phyloP scores from a whole-genome alignment of 2,888 invertebrate genomes.

The Griposia aprilina region DNA sequence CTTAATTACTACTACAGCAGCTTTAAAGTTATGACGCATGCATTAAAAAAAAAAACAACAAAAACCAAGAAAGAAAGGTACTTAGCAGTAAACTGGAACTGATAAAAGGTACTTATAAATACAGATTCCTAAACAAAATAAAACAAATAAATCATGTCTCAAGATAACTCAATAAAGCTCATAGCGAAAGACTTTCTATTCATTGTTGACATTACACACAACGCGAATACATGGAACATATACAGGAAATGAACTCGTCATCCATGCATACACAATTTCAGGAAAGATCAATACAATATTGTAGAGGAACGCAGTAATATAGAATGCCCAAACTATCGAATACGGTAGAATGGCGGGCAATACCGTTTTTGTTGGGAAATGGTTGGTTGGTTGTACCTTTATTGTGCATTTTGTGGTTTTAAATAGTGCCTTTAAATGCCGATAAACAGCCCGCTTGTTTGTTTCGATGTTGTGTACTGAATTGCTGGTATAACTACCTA shows the following conservation, averaged over 20 bases:
- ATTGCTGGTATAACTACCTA: no score
- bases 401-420: not conserved
- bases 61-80: not conserved
- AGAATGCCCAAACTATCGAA: not conserved
- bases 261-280: slow-evolving; percentile 18
- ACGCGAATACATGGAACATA: slow-evolving; percentile 14
- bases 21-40: no score
- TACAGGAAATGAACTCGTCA: slow-evolving; percentile 48
- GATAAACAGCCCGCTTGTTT: not conserved
- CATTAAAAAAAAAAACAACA: not conserved
- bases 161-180: slow-evolving; percentile 8
- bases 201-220: slow-evolving; percentile 11
- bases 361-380: not conserved
- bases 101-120: not conserved
- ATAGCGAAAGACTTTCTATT: slow-evolving; percentile 8
- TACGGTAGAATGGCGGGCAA: no score
- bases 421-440: not conserved
- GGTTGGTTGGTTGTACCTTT: not conserved
- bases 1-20: no score
- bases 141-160: not conserved
- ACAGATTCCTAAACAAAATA: not conserved
- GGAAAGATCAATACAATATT: slow-evolving; percentile 43
- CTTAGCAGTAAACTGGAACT: not conserved
- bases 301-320: slow-evolving; percentile 28
- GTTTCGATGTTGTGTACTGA: not conserved